These are phyloP conservation scores for Rhinella marina DNA, from an alignment of 2,797 vertebrate genomes.

Conservation along the genomic window DNA sequence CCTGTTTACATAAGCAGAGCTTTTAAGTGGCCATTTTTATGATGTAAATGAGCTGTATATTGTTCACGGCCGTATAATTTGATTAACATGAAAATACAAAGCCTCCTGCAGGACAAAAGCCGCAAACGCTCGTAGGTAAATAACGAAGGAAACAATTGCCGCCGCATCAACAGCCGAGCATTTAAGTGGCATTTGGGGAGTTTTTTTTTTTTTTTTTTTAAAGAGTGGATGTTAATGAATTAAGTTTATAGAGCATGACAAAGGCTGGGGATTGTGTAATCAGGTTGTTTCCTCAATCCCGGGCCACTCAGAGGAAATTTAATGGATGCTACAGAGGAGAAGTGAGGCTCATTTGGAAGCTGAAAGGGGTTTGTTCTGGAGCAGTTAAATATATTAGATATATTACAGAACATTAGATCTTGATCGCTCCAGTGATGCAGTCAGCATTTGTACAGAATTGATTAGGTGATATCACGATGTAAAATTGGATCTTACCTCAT, in stretches of 20 bases:
- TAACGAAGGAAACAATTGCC: constrained; percentile 10
- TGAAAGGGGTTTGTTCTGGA: constrained; percentile 31
- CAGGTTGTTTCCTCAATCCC: constrained; percentile 20
- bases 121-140: constrained; percentile 34
- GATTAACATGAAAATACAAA: constrained; percentile 25
- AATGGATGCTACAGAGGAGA: constrained; percentile 43
- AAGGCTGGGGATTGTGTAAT: constrained; percentile 40
- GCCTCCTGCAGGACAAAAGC: background rate
- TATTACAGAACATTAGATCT: constrained; percentile 49
- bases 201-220: background rate
- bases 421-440: constrained; percentile 41
- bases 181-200: constrained; percentile 44
- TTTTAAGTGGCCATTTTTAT: background rate
- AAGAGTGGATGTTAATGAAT: constrained; percentile 38
- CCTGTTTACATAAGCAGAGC: constrained; percentile 5
- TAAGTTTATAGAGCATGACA: constrained; percentile 56
- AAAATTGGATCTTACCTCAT: constrained; percentile 51
- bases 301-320: constrained; percentile 37
- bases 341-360: constrained; percentile 22
- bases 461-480: constrained; percentile 52
- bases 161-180: constrained; percentile 10
- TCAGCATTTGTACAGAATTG: constrained; percentile 46
- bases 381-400: constrained; percentile 46
- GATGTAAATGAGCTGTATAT: constrained; percentile 1
- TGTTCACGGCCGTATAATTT: constrained; percentile 11